Percentiles rank a stretch among this genome's conserved stretches.
phyloP scores from a whole-genome alignment of 2,113 vertebrate species.

The Chloropsis hardwickii region DNA sequence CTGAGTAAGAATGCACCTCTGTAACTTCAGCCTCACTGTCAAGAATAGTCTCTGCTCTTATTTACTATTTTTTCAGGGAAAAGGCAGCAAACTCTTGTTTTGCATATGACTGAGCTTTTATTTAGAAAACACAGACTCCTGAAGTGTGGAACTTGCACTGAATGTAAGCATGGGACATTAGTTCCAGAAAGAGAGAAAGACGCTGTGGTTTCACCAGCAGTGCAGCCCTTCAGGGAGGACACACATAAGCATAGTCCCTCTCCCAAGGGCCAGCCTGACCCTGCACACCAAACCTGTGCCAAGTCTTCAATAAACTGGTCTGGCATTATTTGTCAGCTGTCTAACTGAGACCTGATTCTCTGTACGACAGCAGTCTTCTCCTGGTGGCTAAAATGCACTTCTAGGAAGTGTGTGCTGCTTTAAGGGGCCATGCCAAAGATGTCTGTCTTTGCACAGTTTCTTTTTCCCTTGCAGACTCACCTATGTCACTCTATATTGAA shows the following conservation, averaged over 20 bases:
- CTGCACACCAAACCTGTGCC: not conserved
- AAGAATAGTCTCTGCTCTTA: not conserved
- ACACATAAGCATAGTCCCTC: not conserved
- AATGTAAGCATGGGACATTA: rapidly evolving
- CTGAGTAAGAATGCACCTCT: not conserved
- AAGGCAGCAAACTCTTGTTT: not conserved
- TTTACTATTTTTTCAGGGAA: not conserved
- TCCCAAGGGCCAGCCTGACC: not conserved
- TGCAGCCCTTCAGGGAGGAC: not conserved
- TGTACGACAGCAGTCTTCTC: not conserved
- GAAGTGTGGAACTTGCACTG: not conserved
- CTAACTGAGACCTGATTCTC: not conserved
- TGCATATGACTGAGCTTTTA: not conserved
- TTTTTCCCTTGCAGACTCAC: not conserved
- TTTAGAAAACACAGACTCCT: not conserved
- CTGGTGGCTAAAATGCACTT: not conserved
- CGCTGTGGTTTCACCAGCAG: not conserved
- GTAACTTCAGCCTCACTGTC: not conserved
- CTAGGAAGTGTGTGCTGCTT: not conserved
- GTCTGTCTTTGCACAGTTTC: not conserved
- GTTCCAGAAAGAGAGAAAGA: not conserved
- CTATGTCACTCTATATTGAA: not conserved
- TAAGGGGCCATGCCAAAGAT: not conserved
- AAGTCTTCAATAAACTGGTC: not conserved
- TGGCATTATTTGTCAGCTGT: not conserved